A percentile compares a stretch with the other conserved stretches of the same genome.
Conservation (phyloP, 2,888 invertebrate genomes). For the Lepidochrysops patricia region DNA sequence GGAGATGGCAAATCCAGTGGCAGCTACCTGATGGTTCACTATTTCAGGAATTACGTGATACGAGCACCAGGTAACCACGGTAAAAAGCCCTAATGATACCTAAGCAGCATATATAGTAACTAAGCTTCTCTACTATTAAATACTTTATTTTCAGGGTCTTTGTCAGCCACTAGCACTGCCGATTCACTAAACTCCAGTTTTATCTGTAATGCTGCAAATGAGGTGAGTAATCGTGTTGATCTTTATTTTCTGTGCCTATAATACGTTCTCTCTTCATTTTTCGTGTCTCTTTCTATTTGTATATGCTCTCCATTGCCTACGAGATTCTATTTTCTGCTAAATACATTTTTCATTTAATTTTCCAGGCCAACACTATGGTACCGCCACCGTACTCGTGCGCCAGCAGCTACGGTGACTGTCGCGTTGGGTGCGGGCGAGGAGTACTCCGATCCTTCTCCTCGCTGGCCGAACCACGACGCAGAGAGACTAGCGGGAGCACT, state of each 20-base stretch:
- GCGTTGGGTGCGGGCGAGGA: constrained; percentile 59
- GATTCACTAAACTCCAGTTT: constrained; percentile 91
- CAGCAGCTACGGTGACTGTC: constrained; percentile 79
- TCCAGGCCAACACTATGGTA: constrained; percentile 83
- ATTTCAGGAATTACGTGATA: constrained; percentile 85
- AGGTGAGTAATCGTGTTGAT: no score
- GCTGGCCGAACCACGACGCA: constrained; percentile 55
- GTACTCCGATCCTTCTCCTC: constrained; percentile 77
- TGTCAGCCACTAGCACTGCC: constrained; percentile 89
- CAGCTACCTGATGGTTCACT: constrained; percentile 89
- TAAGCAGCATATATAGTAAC: no score
- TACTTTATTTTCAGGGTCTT: constrained; percentile 71
- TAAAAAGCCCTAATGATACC: no score
- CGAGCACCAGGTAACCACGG: constrained; percentile 75
- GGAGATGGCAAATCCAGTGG: constrained; percentile 80
- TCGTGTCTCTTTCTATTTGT: no score
- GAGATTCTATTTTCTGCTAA: neutral
- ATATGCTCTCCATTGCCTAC: neutral
- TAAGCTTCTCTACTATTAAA: neutral
- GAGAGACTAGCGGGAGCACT: constrained; percentile 26
- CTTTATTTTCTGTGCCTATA: no score
- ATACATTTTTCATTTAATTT: neutral
- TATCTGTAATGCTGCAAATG: constrained; percentile 88
- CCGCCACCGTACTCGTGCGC: constrained; percentile 90
- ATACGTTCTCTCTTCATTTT: no score